These are phyloP conservation scores for Alosa sapidissima DNA, from an alignment of 2,797 vertebrate genomes.

Conservation along the genomic window DNA sequence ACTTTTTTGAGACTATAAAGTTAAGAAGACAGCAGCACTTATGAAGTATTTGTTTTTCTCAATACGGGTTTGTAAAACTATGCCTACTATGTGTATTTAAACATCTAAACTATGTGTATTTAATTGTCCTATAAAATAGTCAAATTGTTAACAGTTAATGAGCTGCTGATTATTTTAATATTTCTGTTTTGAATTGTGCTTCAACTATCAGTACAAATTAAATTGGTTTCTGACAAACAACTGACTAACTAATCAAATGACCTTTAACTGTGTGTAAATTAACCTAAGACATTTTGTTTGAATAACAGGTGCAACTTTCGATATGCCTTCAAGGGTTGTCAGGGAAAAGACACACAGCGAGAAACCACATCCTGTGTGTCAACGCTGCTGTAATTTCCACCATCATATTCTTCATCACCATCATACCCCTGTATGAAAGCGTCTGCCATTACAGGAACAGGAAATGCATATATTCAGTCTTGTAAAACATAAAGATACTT, in stretches of 20 bases:
- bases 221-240: too few species aligned
- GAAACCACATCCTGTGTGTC: background rate
- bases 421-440: background rate
- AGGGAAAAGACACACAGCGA: background rate
- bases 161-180: too few species aligned
- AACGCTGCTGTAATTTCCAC: background rate
- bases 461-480: background rate
- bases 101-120: too few species aligned
- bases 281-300: background rate
- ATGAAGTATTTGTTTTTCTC: too few species aligned
- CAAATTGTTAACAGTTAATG: too few species aligned
- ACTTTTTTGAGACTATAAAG: too few species aligned
- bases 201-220: background rate
- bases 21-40: too few species aligned
- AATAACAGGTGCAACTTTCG: background rate
- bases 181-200: background rate
- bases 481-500: background rate
- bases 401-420: background rate
- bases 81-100: too few species aligned
- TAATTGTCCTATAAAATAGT: too few species aligned
- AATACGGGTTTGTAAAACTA: too few species aligned
- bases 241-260: background rate
- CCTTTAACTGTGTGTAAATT: background rate
- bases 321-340: background rate
- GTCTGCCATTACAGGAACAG: background rate